Conservation (phyloP, 1,140 invertebrate species). For the Drosophila biarmipes region DNA sequence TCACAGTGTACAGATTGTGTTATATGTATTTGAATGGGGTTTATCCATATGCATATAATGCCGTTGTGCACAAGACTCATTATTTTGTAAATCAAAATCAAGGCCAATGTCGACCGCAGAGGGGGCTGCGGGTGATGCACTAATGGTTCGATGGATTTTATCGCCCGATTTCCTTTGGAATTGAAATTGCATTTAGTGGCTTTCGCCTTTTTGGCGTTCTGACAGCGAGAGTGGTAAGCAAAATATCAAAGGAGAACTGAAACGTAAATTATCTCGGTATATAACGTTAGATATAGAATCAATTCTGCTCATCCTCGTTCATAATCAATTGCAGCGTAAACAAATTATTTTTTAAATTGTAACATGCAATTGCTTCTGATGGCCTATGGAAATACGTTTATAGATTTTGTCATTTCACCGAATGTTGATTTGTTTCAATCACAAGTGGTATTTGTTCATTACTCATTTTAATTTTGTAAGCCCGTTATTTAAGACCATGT, state of each 20-base stretch:
- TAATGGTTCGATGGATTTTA: constrained; percentile 60
- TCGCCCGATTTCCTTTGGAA: constrained; percentile 63
- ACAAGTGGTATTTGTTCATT: too few relatives aligned
- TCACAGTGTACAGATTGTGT: neutral
- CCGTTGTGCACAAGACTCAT: constrained; percentile 7
- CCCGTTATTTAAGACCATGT: too few relatives aligned
- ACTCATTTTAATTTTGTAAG: too few relatives aligned
- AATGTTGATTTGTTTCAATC: constrained; percentile 17
- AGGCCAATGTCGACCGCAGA: constrained; percentile 62
- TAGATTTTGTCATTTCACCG: constrained; percentile 32
- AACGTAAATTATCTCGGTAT: neutral
- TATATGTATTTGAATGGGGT: constrained; percentile 7
- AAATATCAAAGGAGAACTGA: constrained; percentile 4
- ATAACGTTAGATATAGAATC: neutral
- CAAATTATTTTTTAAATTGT: constrained; percentile 30
- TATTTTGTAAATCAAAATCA: constrained; percentile 65
- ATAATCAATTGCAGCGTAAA: constrained; percentile 26
- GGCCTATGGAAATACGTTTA: constrained; percentile 37
- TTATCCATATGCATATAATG: constrained; percentile 42
- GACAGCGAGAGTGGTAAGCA: constrained; percentile 9
- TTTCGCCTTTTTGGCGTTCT: constrained; percentile 53
- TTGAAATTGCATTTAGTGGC: constrained; percentile 55
- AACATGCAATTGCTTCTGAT: constrained; percentile 55
- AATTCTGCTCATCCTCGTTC: neutral
- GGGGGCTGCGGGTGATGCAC: constrained; percentile 13